Base-by-base conservation (phyloP, 2,113 vertebrate species). In the Telmatochromis sp. region DNA sequence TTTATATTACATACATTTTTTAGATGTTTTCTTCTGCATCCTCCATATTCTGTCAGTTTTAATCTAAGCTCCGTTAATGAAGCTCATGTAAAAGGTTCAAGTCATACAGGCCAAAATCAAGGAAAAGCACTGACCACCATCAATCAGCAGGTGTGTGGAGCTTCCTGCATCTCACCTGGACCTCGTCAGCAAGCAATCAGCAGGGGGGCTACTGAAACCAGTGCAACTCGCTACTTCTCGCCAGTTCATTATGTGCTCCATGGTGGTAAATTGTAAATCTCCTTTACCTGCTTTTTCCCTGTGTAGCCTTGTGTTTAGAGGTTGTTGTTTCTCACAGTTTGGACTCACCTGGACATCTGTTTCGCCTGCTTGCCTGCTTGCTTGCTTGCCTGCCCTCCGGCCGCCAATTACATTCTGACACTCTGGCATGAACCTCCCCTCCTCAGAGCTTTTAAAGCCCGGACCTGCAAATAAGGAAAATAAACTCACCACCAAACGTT, bases 321-420 rank as follows among this genome's bases (percentile, higher is more conserved):
- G 58, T 35, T 33, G 28, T 63, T 33, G 17, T 63, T 63, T 63
- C 31, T 63, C 31, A 63, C 4, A 10, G 58, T 63, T 63, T 35
- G 15, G 28, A 63, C 58, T 63, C 58, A 33, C 28, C 58, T 63
- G 58, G 58, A 1, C 58, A 33, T 35, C 15, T 11, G 58, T 35
- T 63, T 11, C 0, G 2, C 58, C 28, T 33, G 15, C 28, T 63
- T 19, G 5, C 57, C 58, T 60, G 0, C 57, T 10, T 31, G 8
- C 57, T 3, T 31, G 14, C 28, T 33, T 3, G 9, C 28, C 23
- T 58, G 4, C 55, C 57, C 5, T 17, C 26, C 5, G 3, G 23
- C 4, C 1, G 0, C 15, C 31, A 3, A 4, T 33, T 1, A 60
- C 4, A 60, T 63, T 33, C 58, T 0, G 57, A 35, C 28, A 17